Percentiles rank a stretch among this genome's conserved stretches.
phyloP scores from a whole-genome alignment of 2,888 invertebrate species.

The Anthoptus insignis region DNA sequence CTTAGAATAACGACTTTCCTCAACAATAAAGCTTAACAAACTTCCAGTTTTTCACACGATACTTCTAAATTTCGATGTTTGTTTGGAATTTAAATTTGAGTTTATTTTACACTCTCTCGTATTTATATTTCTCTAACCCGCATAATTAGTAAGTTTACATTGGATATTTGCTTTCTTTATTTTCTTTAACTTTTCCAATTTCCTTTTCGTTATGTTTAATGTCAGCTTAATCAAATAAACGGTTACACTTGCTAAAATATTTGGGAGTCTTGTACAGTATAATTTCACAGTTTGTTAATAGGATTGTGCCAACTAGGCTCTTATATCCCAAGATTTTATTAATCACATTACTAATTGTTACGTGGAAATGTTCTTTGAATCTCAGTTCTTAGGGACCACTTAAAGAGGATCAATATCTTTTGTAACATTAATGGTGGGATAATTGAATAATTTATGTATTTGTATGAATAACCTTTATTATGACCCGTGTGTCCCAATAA shows the following conservation, averaged over 20 bases:
- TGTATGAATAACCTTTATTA: conserved; percentile 4
- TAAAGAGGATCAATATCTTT: no score
- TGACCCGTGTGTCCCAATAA: conserved; percentile 45
- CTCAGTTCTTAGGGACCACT: no score
- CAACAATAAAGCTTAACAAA: background rate
- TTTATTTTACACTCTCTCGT: background rate
- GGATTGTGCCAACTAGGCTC: no score
- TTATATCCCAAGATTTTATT: no score
- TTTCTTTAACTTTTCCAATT: background rate
- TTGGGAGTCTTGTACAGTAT: no score
- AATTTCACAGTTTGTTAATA: no score
- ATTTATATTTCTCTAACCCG: conserved; percentile 13
- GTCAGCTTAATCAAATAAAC: no score
- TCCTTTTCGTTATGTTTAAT: background rate
- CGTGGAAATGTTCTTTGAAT: no score
- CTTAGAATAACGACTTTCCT: conserved; percentile 3
- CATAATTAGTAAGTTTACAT: conserved; percentile 6
- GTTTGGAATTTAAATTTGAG: background rate
- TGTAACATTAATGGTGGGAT: no score
- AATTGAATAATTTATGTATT: no score
- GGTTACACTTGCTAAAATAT: no score
- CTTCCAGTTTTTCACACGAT: background rate
- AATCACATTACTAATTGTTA: no score
- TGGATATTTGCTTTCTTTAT: conserved; percentile 8
- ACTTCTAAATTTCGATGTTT: background rate